Conservation (phyloP, 2,888 invertebrate species). For the Platypus cylindrus region DNA sequence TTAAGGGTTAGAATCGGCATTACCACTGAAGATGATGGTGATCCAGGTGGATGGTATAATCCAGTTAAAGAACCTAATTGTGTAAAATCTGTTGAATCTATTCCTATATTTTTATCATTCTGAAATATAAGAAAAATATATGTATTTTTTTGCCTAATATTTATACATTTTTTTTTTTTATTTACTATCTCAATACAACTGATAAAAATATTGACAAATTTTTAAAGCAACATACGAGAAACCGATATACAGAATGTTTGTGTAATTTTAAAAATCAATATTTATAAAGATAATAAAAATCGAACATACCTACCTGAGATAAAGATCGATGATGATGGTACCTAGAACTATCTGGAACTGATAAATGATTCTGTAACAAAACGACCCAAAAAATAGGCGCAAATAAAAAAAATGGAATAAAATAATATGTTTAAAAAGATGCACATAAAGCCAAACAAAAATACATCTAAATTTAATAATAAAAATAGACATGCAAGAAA, state of each 20-base stretch:
- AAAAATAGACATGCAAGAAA: no score
- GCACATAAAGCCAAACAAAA: no score
- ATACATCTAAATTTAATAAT: no score
- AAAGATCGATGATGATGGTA: constrained; percentile 60
- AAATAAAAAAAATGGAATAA: no score
- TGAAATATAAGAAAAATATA: constrained; percentile 27
- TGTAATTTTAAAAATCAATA: constrained; percentile 4
- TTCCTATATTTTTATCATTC: constrained; percentile 47
- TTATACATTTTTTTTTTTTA: no score
- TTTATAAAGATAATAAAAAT: constrained; percentile 5
- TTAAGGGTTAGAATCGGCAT: constrained; percentile 1
- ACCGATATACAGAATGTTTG: neutral
- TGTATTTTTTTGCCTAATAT: no score
- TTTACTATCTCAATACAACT: no score
- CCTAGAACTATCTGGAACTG: constrained; percentile 77
- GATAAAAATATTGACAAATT: neutral
- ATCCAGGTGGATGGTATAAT: constrained; percentile 40
- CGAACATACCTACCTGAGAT: constrained; percentile 46
- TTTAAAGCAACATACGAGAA: neutral
- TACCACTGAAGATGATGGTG: constrained; percentile 38
- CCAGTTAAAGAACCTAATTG: constrained; percentile 34
- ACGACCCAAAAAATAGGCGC: no score
- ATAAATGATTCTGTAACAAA: constrained; percentile 78
- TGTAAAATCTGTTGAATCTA: constrained; percentile 39
- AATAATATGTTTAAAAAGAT: no score